Base-by-base conservation (phyloP, 2,888 invertebrate genomes). In the Drosophila cracens region DNA sequence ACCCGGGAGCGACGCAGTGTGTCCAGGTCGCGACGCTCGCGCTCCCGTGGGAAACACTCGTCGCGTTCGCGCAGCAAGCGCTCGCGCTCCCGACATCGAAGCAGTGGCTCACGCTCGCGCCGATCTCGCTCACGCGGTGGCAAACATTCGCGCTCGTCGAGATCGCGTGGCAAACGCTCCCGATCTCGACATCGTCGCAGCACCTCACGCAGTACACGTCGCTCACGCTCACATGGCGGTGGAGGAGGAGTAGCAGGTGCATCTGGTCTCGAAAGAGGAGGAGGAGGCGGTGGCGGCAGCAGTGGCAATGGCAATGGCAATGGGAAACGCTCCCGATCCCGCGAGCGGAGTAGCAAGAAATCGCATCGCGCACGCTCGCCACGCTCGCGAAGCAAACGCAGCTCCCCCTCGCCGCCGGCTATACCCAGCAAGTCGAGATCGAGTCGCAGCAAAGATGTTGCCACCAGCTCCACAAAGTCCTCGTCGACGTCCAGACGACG, bases 21-120 rank as follows among this genome's bases (percentile, higher is more conserved):
- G 6, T 95, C 96, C 0, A 94, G 96, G 6, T 96, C 96, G 0
- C 94, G 96, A 0, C 94, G 95, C 54, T 95, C 95, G 0, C 94
- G 94, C 36, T 94, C 94, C 0, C 92, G 94, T 0, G 92, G 92
- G 48, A 87, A 87, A 33, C 87, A 89, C 64, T 89, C 87, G 0
- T 93, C 93, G 0, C 89, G 92, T 8, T 93, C 93, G 4, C 91
- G 92, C 31, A 89, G 90, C 46, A 93, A 92, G 70, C 92, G 94
- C 25, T 95, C 95, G 34, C 94, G 94, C 59, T 93, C 95, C 18
- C 94, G 95, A 87, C 87, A 89, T 59, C 94, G 93, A 43, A 92
- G 93, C 71, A 92, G 93, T 61, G 91, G 92, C 36, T 91, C 92
- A 16, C 91, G 93, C 10, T 93, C 91, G 80, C 49, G 93, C 16